A percentile compares a stretch with the other conserved stretches of the same genome.
Conservation (phyloP, 1,140 invertebrate genomes). For the Probaryconus sp. region DNA sequence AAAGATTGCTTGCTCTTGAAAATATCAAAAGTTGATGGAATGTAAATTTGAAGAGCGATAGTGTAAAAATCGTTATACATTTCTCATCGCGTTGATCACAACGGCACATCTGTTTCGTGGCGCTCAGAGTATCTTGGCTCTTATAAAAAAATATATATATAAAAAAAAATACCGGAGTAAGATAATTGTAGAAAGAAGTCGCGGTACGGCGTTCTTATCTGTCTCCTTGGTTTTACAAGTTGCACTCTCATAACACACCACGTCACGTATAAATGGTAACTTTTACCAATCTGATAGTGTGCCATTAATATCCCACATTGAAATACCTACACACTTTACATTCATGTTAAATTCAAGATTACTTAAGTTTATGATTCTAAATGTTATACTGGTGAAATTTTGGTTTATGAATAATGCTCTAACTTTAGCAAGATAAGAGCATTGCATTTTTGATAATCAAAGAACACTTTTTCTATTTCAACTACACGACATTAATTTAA, state of each 20-base stretch:
- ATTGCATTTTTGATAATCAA: no score
- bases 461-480: no score
- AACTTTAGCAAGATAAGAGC: no score
- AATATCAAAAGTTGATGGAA: no score
- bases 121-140: slow-evolving; percentile 41
- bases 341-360: slow-evolving; percentile 10
- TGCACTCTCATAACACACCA: slow-evolving; percentile 55
- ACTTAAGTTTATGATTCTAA: no score
- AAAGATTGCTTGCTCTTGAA: no score
- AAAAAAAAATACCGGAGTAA: no score
- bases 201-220: slow-evolving; percentile 51
- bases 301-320: slow-evolving; percentile 48
- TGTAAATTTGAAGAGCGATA: slow-evolving; percentile 45
- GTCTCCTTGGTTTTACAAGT: slow-evolving; percentile 53
- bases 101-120: slow-evolving; percentile 52
- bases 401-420: no score
- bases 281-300: slow-evolving; percentile 49
- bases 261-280: slow-evolving; percentile 35
- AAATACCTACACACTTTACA: slow-evolving; percentile 48
- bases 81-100: slow-evolving; percentile 53
- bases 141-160: slow-evolving; percentile 56
- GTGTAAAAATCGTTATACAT: slow-evolving; percentile 14
- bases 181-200: slow-evolving; percentile 59
- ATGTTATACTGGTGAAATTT: no score
- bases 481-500: no score